A percentile compares a stretch with the other conserved stretches of the same genome.
These are phyloP conservation scores for Triplophysa tibetana DNA, from an alignment of 2,113 vertebrate genomes.

Conservation along the genomic window DNA sequence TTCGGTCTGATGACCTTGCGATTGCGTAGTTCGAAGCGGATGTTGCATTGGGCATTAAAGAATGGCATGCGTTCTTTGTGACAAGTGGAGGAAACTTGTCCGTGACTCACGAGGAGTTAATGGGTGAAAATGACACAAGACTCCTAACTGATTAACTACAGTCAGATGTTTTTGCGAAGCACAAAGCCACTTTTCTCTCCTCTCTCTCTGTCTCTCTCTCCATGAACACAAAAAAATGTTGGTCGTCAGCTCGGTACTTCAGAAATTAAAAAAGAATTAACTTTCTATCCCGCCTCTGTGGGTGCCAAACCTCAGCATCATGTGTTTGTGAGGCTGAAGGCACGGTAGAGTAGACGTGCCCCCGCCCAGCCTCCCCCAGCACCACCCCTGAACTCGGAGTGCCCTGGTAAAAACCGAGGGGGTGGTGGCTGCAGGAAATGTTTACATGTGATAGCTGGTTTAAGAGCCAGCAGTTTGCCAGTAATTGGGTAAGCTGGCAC, in stretches of 20 bases:
- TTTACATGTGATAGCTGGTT: slow-evolving; percentile 70
- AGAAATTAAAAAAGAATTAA: slow-evolving; percentile 23
- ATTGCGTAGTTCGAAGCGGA: slow-evolving; percentile 35
- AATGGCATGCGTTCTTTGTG: slow-evolving; percentile 14
- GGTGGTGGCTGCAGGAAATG: slow-evolving; percentile 59
- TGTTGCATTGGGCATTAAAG: slow-evolving; percentile 26
- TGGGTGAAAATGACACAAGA: slow-evolving; percentile 41
- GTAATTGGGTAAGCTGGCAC: slow-evolving; percentile 69
- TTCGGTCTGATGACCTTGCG: slow-evolving; percentile 38
- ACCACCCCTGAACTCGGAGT: slow-evolving; percentile 33
- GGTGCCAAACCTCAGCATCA: slow-evolving; percentile 34
- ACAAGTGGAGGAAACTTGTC: slow-evolving; percentile 37
- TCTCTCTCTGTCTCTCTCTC: not conserved
- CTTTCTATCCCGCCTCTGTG: slow-evolving; percentile 24
- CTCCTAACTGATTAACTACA: slow-evolving; percentile 43
- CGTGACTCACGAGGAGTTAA: slow-evolving; percentile 46
- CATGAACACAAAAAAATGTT: slow-evolving; percentile 15
- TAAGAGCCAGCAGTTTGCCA: slow-evolving; percentile 66
- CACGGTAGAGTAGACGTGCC: not conserved
- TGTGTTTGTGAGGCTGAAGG: slow-evolving; percentile 36
- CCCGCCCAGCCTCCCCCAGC: not conserved
- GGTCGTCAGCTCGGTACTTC: slow-evolving; percentile 28
- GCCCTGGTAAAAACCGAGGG: slow-evolving; percentile 46
- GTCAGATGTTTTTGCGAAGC: slow-evolving; percentile 16
- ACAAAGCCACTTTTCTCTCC: slow-evolving; percentile 30